Evolutionary conservation across 2,113 vertebrate genomes (phyloP).

Genomic region (Mesembrinibis cayennensis): DNA sequence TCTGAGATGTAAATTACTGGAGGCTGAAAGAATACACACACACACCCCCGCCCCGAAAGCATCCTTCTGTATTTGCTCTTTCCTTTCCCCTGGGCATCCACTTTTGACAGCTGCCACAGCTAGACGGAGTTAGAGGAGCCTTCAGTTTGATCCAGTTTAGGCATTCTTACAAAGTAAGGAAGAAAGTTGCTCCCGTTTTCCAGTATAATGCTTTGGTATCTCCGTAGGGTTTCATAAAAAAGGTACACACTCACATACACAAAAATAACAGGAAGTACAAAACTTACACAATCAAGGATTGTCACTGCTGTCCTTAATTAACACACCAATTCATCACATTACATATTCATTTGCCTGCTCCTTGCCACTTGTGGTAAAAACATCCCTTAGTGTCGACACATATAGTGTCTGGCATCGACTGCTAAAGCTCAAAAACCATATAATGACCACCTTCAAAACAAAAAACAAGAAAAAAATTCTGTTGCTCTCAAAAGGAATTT

Average conservation of each 20-base stretch:
- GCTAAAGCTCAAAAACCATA: not conserved
- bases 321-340: not conserved
- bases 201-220: not conserved
- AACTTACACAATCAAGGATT: not conserved
- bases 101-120: not conserved
- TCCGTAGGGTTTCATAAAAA: not conserved
- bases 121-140: not conserved
- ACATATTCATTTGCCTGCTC: not conserved
- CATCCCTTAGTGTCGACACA: not conserved
- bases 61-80: not conserved
- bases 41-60: not conserved
- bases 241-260: not conserved
- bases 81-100: not conserved
- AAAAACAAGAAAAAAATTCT: not conserved
- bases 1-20: not conserved
- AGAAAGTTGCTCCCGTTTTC: not conserved
- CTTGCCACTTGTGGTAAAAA: not conserved
- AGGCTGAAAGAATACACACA: not conserved
- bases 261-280: not conserved
- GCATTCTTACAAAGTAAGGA: not conserved
- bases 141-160: not conserved
- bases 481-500: not conserved
- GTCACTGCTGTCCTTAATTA: not conserved
- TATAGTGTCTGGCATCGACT: accelerated
- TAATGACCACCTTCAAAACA: not conserved